phyloP scores from a whole-genome alignment of 1,140 invertebrate species.

The Monochamus saltuarius region DNA sequence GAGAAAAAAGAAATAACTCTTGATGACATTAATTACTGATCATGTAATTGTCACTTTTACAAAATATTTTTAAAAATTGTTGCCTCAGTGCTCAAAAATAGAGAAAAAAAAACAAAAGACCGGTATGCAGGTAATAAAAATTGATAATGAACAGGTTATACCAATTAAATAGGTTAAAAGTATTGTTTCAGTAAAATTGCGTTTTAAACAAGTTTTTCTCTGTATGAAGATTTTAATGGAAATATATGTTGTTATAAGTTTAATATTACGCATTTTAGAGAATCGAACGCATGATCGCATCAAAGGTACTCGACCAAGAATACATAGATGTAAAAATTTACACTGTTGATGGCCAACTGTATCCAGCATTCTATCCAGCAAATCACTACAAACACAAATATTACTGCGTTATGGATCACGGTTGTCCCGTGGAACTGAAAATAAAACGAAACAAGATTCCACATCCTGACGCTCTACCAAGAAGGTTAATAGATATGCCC shows the following conservation, averaged over 20 bases:
- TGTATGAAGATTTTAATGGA: slow-evolving; percentile 57
- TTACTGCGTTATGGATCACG: slow-evolving; percentile 39
- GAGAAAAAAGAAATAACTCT: too few species aligned
- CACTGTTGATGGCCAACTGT: slow-evolving; percentile 53
- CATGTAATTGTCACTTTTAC: too few species aligned
- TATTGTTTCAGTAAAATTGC: too few species aligned
- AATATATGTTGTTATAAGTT: too few species aligned
- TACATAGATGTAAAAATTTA: slow-evolving; percentile 59
- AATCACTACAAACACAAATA: slow-evolving; percentile 44
- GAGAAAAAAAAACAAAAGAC: too few species aligned
- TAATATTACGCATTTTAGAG: slow-evolving; percentile 51
- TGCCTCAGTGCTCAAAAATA: too few species aligned
- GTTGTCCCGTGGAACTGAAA: slow-evolving; percentile 38
- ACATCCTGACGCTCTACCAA: slow-evolving; percentile 23
- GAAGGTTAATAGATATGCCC: slow-evolving; percentile 31
- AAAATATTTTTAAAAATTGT: too few species aligned
- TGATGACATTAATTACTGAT: too few species aligned
- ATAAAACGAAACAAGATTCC: slow-evolving; percentile 41
- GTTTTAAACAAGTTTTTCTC: too few species aligned
- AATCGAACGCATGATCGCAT: slow-evolving; percentile 56
- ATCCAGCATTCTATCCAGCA: slow-evolving; percentile 55
- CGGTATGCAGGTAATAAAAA: too few species aligned
- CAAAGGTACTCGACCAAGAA: slow-evolving; percentile 55
- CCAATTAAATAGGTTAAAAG: too few species aligned
- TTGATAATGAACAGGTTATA: too few species aligned